Conservation (phyloP, 2,113 vertebrate genomes). For the Pagrus major region DNA sequence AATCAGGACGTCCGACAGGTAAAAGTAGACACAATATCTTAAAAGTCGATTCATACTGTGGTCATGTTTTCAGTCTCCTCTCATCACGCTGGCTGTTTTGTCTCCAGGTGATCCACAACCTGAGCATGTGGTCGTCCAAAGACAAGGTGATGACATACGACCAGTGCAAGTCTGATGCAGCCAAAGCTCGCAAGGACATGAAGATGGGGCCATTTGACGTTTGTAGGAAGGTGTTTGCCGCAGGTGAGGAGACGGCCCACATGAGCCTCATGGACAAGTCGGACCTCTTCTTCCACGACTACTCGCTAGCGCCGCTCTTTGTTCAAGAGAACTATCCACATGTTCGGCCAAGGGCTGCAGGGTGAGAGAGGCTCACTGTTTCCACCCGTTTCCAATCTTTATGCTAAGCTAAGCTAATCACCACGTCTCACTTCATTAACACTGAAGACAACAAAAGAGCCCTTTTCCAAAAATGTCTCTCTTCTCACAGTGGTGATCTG, state of each 20-base stretch:
- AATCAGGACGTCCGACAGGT: slow-evolving; percentile 99
- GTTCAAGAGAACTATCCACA: slow-evolving; percentile 97
- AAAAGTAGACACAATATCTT: neutral
- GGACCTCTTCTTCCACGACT: slow-evolving; percentile 98
- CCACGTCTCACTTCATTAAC: neutral
- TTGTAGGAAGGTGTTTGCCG: slow-evolving; percentile 92
- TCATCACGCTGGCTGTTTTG: neutral
- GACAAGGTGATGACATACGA: slow-evolving; percentile 93
- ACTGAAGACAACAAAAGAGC: neutral
- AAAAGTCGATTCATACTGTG: neutral
- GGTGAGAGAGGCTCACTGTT: slow-evolving; percentile 81
- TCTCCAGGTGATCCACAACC: slow-evolving; percentile 94
- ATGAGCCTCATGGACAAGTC: slow-evolving; percentile 96
- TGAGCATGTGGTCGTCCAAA: slow-evolving; percentile 96
- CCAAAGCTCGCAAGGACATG: slow-evolving; percentile 93
- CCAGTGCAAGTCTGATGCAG: slow-evolving; percentile 91
- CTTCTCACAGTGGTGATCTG: slow-evolving; percentile 84
- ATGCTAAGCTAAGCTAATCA: neutral
- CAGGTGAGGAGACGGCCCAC: slow-evolving; percentile 88
- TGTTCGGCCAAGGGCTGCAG: slow-evolving; percentile 91
- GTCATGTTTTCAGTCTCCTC: neutral
- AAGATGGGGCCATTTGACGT: slow-evolving; percentile 97
- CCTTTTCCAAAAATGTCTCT: neutral
- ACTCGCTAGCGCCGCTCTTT: slow-evolving; percentile 96
- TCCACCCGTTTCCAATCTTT: neutral